Conservation (phyloP, 2,113 vertebrate genomes). For the Saccopteryx leptura region DNA sequence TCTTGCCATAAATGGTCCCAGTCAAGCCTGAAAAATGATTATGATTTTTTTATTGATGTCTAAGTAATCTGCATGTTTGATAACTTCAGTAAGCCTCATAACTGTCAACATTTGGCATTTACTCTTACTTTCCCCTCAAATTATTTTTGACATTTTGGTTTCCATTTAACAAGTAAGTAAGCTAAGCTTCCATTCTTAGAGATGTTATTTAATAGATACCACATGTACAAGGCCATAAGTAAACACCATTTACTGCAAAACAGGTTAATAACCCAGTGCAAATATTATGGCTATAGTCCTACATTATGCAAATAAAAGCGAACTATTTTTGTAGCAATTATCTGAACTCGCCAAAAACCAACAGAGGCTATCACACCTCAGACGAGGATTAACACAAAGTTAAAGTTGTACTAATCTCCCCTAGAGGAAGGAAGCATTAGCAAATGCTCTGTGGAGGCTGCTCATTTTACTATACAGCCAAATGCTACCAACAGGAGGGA, state of each 20-base stretch:
- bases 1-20: conserved; percentile 13
- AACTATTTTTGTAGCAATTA: conserved; percentile 61
- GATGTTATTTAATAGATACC: conserved; percentile 66
- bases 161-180: neutral
- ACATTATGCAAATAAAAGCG: conserved; percentile 43
- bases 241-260: conserved; percentile 66
- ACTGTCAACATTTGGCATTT: neutral
- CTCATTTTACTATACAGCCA: conserved; percentile 20
- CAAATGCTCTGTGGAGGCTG: conserved; percentile 34
- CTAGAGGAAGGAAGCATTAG: conserved; percentile 59
- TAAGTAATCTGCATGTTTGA: neutral
- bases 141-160: conserved; percentile 66
- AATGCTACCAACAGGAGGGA: conserved; percentile 67
- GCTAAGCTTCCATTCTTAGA: neutral
- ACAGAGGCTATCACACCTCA: neutral
- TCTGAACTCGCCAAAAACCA: conserved; percentile 19
- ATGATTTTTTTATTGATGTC: conserved; percentile 33
- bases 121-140: neutral
- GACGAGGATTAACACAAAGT: conserved; percentile 61
- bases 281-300: neutral
- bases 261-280: conserved; percentile 58
- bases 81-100: neutral
- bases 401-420: conserved; percentile 54
- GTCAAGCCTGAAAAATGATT: conserved; percentile 42
- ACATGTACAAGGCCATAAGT: conserved; percentile 64